Evolutionary conservation across 92 coral and sea anemone genomes (phyloP).

Genomic region (Anthopleura xanthogrammica): DNA sequence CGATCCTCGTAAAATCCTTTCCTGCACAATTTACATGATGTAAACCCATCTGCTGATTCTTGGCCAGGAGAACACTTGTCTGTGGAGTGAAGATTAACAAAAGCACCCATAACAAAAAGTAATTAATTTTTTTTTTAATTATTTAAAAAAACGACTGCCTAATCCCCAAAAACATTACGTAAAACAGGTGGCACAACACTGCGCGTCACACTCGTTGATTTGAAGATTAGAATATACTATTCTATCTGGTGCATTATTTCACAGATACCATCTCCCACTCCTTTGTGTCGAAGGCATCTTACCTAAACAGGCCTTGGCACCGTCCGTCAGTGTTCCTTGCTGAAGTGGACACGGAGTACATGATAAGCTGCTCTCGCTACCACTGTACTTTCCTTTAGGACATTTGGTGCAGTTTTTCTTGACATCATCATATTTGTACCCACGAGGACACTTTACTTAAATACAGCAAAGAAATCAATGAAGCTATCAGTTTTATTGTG

Average conservation of each 20-base stretch:
- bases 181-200: no score
- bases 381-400: slow-evolving; percentile 52
- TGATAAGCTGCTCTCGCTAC: slow-evolving; percentile 55
- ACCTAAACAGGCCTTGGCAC: background rate
- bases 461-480: background rate
- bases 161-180: no score
- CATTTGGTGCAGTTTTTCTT: slow-evolving; percentile 59
- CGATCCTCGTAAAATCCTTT: slow-evolving; percentile 44
- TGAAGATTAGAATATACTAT: no score
- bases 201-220: no score
- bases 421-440: slow-evolving; percentile 47
- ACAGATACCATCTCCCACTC: no score
- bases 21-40: slow-evolving; percentile 58
- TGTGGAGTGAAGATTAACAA: background rate
- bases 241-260: no score
- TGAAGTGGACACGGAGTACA: slow-evolving; percentile 67
- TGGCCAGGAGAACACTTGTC: slow-evolving; percentile 28
- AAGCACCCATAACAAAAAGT: no score
- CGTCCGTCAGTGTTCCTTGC: slow-evolving; percentile 46
- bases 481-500: no score
- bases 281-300: background rate
- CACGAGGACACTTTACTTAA: slow-evolving; percentile 82
- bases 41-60: slow-evolving; percentile 37
- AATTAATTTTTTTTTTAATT: no score
- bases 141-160: no score